Conservation (phyloP, 2,113 vertebrate species). For the Oreochromis tanganicae region DNA sequence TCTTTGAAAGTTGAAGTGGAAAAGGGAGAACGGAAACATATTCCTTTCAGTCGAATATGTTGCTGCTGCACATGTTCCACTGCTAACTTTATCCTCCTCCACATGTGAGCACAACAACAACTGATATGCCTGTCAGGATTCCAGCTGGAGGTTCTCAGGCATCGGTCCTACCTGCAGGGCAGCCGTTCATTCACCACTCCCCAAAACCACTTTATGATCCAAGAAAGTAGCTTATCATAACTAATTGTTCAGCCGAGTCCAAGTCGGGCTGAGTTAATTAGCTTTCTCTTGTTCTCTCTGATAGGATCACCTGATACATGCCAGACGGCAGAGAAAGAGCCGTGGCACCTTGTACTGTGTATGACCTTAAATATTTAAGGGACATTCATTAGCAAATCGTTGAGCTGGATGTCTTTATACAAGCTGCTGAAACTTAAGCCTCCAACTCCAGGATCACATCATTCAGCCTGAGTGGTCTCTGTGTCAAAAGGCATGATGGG, state of each 20-base stretch:
- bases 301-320: conserved; percentile 49
- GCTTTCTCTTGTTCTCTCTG: conserved; percentile 48
- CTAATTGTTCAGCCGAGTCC: conserved; percentile 25
- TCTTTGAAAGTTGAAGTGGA: background rate
- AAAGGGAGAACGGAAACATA: background rate
- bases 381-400: conserved; percentile 54
- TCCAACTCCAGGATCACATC: conserved; percentile 12
- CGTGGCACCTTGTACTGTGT: conserved; percentile 50
- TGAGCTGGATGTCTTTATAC: conserved; percentile 42
- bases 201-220: background rate
- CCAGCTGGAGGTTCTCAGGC: background rate
- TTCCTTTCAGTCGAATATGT: background rate
- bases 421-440: conserved; percentile 50
- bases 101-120: background rate
- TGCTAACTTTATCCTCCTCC: background rate
- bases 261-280: conserved; percentile 53
- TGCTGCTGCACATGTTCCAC: background rate
- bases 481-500: conserved; percentile 53
- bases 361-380: conserved; percentile 61
- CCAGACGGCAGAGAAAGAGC: conserved; percentile 34
- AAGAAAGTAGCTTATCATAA: conserved; percentile 28
- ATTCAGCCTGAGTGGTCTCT: conserved; percentile 24
- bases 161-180: background rate
- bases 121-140: conserved; percentile 13
- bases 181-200: background rate